Percentiles rank a stretch among this genome's conserved stretches.
Conservation (phyloP, 2,888 invertebrate genomes). For the Eristalis tenax region DNA sequence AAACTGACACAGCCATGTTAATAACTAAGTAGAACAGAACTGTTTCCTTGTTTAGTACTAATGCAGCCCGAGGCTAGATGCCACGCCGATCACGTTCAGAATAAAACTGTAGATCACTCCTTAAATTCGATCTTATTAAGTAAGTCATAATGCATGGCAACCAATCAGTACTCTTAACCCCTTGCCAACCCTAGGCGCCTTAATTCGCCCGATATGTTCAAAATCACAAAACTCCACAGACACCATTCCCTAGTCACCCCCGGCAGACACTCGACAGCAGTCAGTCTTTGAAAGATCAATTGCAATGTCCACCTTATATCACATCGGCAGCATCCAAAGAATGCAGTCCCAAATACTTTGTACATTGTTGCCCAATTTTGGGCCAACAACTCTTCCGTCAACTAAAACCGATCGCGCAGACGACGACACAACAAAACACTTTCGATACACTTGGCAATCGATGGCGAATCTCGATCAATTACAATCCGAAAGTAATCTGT, state of each 20-base stretch:
- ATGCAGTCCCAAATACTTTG: slow-evolving; percentile 23
- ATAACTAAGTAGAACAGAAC: no score
- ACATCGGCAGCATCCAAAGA: neutral
- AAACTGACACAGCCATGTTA: no score
- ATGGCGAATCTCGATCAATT: slow-evolving; percentile 20
- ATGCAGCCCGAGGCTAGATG: no score
- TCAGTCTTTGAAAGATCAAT: neutral
- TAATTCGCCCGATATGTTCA: neutral
- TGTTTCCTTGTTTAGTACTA: no score
- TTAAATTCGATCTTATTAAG: no score
- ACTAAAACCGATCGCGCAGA: neutral
- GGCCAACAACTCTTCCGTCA: slow-evolving; percentile 34
- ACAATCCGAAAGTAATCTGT: slow-evolving; percentile 1
- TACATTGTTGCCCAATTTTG: slow-evolving; percentile 13
- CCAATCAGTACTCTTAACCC: no score
- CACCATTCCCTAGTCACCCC: neutral
- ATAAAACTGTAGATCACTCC: no score
- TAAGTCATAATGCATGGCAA: no score
- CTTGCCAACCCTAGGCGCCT: neutral
- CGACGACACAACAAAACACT: slow-evolving; percentile 13
- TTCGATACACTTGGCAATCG: slow-evolving; percentile 61
- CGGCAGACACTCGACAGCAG: neutral
- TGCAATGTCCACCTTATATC: neutral
- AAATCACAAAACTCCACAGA: neutral
- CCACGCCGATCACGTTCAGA: no score